A percentile compares a stretch with the other conserved stretches of the same genome.
These are phyloP conservation scores for Acleris sparsana DNA, from an alignment of 2,888 invertebrate genomes.

Conservation along the genomic window DNA sequence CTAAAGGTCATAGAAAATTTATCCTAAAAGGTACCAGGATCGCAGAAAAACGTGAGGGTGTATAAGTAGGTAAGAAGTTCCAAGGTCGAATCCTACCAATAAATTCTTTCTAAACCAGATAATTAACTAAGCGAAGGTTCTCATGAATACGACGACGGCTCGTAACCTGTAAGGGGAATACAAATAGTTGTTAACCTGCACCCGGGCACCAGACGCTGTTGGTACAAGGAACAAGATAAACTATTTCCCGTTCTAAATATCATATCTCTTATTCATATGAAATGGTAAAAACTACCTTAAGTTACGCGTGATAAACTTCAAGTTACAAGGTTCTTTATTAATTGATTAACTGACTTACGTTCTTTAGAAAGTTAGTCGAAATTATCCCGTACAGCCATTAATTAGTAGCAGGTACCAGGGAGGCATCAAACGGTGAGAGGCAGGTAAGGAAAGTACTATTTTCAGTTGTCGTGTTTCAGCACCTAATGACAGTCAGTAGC, in stretches of 20 bases:
- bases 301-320: too few relatives aligned
- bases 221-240: background rate
- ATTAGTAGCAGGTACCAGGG: background rate
- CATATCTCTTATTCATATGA: too few relatives aligned
- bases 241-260: too few relatives aligned
- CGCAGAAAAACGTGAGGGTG: too few relatives aligned
- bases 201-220: background rate
- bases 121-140: constrained; percentile 29
- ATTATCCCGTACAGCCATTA: background rate
- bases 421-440: background rate
- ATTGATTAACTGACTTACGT: background rate
- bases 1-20: too few relatives aligned
- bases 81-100: constrained; percentile 3
- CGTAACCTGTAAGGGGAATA: constrained; percentile 24
- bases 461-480: background rate
- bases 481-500: background rate
- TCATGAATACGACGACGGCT: constrained; percentile 20
- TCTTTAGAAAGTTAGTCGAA: background rate
- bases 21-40: too few relatives aligned
- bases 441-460: background rate
- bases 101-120: constrained; percentile 23
- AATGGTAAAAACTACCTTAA: too few relatives aligned
- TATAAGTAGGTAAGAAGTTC: background rate
- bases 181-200: constrained; percentile 28
- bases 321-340: background rate